These are phyloP conservation scores for Littorina saxatilis DNA, from an alignment of 1,140 invertebrate species.

Conservation along the genomic window DNA sequence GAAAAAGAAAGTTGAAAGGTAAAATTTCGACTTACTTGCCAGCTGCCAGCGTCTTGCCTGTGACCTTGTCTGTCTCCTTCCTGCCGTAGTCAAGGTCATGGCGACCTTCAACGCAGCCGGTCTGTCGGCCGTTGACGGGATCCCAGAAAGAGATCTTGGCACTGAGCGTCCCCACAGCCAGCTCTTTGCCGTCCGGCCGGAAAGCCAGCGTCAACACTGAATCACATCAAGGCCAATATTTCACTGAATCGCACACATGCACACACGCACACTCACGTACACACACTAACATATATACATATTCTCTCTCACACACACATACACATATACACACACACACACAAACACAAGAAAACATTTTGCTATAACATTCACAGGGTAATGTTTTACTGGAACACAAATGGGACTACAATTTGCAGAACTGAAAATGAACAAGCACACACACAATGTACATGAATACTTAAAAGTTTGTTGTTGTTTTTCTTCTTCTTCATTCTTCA, in stretches of 20 bases:
- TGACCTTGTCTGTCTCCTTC: constrained; percentile 89
- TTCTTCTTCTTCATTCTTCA: too few relatives aligned
- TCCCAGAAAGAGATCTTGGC: constrained; percentile 93
- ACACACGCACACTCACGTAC: too few relatives aligned
- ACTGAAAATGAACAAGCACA: too few relatives aligned
- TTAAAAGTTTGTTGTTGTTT: too few relatives aligned
- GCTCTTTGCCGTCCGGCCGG: constrained; percentile 91
- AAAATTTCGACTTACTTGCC: constrained; percentile 87
- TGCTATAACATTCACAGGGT: too few relatives aligned
- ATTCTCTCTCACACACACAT: not conserved
- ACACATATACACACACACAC: not conserved
- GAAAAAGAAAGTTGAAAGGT: too few relatives aligned
- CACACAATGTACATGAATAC: too few relatives aligned
- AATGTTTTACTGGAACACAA: too few relatives aligned
- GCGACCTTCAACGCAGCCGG: constrained; percentile 88
- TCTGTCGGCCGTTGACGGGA: constrained; percentile 82
- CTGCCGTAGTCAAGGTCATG: constrained; percentile 91
- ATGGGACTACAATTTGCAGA: too few relatives aligned
- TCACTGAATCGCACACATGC: too few relatives aligned
- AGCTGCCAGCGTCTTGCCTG: constrained; percentile 88
- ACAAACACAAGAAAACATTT: not conserved
- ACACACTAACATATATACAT: too few relatives aligned
- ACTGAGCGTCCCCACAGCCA: constrained; percentile 93
- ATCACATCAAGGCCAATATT: constrained; percentile 25
- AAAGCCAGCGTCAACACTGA: constrained; percentile 86